These are phyloP conservation scores for Chymomyza procnemis DNA, from an alignment of 2,888 invertebrate genomes.

Conservation along the genomic window DNA sequence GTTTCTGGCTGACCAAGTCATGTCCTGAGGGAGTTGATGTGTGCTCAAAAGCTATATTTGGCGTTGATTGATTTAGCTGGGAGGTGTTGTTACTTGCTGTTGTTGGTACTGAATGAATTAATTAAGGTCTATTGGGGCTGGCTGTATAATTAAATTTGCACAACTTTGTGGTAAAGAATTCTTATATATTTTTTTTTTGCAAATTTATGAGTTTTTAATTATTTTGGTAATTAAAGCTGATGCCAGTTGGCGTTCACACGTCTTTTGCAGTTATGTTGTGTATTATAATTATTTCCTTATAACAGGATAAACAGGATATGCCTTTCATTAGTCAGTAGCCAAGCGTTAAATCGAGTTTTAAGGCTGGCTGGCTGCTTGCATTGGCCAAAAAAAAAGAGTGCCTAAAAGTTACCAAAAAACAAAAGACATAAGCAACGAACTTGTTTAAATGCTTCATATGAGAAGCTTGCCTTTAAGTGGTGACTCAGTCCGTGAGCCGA, in stretches of 20 bases:
- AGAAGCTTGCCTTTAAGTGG: no score
- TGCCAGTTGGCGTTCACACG: conserved; percentile 37
- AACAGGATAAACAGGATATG: conserved; percentile 71
- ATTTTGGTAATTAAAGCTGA: conserved; percentile 61
- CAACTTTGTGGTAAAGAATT: conserved; percentile 28
- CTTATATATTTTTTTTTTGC: conserved; percentile 1
- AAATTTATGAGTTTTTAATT: conserved; percentile 72
- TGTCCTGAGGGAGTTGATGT: conserved; percentile 57
- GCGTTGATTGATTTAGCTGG: conserved; percentile 71
- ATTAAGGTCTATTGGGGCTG: conserved; percentile 45
- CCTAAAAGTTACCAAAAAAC: conserved; percentile 25
- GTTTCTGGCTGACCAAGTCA: conserved; percentile 35
- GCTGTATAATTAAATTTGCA: conserved; percentile 65
- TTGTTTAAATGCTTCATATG: conserved; percentile 60
- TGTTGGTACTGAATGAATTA: conserved; percentile 59
- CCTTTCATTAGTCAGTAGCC: conserved; percentile 64
- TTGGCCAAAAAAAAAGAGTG: conserved; percentile 17
- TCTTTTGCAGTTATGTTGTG: conserved; percentile 26
- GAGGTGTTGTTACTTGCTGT: conserved; percentile 26
- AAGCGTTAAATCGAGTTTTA: conserved; percentile 54
- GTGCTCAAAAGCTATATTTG: conserved; percentile 43
- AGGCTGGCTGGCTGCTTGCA: not conserved
- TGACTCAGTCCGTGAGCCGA: no score
- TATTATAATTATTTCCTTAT: conserved; percentile 54
- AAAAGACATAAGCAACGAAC: conserved; percentile 63